Conservation (phyloP, 1,140 invertebrate species). For the Dendrolimus punctatus region DNA sequence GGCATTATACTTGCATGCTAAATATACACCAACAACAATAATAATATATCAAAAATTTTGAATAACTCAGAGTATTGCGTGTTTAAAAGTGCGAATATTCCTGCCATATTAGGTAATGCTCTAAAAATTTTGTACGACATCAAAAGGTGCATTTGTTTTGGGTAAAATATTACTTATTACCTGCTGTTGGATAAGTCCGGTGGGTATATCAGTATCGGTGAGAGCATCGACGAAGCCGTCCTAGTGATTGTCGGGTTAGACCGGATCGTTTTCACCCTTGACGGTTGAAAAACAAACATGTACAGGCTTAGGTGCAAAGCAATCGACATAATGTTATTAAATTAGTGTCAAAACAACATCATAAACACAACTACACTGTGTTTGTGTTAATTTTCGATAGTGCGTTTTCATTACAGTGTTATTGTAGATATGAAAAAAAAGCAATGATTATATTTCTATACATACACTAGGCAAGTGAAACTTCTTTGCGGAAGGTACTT, state of each 20-base stretch:
- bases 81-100: not conserved
- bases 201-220: constrained; percentile 82
- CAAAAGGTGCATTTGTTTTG: no score
- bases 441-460: no score
- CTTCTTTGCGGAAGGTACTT: no score
- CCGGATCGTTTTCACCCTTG: constrained; percentile 68
- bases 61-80: constrained; percentile 1
- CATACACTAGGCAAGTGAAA: no score
- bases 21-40: no score
- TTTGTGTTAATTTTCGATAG: constrained; percentile 5
- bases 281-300: constrained; percentile 51
- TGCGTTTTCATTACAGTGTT: constrained; percentile 9
- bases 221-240: constrained; percentile 77
- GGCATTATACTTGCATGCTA: no score
- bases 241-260: constrained; percentile 70
- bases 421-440: not conserved
- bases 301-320: constrained; percentile 55
- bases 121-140: no score
- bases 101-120: no score
- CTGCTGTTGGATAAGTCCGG: constrained; percentile 81
- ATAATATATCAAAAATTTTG: constrained; percentile 21
- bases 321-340: constrained; percentile 23
- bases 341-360: constrained; percentile 11
- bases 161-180: constrained; percentile 67
- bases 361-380: not conserved